phyloP scores from a whole-genome alignment of 2,888 invertebrate genomes.

The Peribatodes rhomboidaria region DNA sequence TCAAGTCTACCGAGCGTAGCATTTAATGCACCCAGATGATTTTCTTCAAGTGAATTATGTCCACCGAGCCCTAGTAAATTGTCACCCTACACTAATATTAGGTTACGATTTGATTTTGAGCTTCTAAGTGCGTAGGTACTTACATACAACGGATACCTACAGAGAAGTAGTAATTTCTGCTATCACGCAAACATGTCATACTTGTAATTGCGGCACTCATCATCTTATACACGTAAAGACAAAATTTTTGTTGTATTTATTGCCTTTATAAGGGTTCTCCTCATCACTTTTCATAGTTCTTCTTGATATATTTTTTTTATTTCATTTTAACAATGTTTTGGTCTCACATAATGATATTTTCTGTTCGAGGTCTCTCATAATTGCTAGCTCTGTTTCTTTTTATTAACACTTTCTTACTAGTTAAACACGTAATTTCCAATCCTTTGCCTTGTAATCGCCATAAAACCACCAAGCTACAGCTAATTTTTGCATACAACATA shows the following conservation, averaged over 20 bases:
- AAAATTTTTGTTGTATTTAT: no score
- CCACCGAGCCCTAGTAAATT: no score
- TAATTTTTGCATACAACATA: constrained; percentile 17
- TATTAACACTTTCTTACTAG: no score
- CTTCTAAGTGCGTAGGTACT: not conserved
- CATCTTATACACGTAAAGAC: constrained; percentile 14
- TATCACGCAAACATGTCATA: constrained; percentile 48
- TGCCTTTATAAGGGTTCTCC: no score
- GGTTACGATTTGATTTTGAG: constrained; percentile 38
- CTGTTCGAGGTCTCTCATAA: no score
- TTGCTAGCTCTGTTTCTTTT: no score
- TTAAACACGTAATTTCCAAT: not conserved
- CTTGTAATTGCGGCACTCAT: constrained; percentile 35
- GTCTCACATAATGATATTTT: no score
- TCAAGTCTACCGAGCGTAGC: no score
- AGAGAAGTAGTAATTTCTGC: not conserved
- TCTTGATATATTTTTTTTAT: no score
- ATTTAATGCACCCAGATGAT: no score
- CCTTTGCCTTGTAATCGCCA: not conserved
- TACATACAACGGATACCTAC: not conserved
- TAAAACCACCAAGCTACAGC: not conserved
- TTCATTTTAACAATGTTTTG: no score
- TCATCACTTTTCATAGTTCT: no score
- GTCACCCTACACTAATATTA: constrained; percentile 46
- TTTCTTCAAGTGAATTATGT: not conserved